Evolutionary conservation across 2,797 vertebrate genomes (phyloP).

Genomic region (Lutjanus argentimaculatus): DNA sequence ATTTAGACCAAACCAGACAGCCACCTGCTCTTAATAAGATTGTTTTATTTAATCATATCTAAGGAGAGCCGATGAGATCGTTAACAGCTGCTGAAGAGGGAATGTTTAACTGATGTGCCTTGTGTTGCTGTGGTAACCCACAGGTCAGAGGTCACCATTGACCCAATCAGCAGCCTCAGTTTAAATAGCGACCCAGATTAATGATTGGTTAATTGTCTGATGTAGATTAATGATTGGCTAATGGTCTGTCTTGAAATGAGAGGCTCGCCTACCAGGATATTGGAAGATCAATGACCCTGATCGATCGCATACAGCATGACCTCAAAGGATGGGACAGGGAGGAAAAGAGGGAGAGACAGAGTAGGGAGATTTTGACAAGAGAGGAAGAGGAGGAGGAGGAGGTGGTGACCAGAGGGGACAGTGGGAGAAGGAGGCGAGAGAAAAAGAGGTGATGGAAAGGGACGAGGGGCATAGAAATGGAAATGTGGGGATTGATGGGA

Average conservation of each 20-base stretch:
- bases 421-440: slow-evolving; percentile 11
- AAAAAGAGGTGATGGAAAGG: slow-evolving; percentile 25
- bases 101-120: slow-evolving; percentile 25
- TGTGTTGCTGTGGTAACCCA: slow-evolving; percentile 23
- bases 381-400: background rate
- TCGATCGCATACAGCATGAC: slow-evolving; percentile 62
- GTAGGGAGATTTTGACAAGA: slow-evolving; percentile 29
- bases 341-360: background rate
- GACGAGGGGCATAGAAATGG: background rate
- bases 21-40: slow-evolving; percentile 16
- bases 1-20: background rate
- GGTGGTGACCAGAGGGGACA: slow-evolving; percentile 25
- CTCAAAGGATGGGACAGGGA: slow-evolving; percentile 35
- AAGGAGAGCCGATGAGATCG: slow-evolving; percentile 21
- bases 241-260: slow-evolving; percentile 62
- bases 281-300: slow-evolving; percentile 60
- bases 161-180: slow-evolving; percentile 49
- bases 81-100: slow-evolving; percentile 31
- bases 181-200: slow-evolving; percentile 55
- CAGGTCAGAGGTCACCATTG: slow-evolving; percentile 50
- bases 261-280: slow-evolving; percentile 28
- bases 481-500: background rate
- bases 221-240: slow-evolving; percentile 72
- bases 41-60: slow-evolving; percentile 39
- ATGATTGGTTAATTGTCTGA: slow-evolving; percentile 66